Evolutionary conservation across 2,797 vertebrate genomes (phyloP).

Genomic region (Hypotaenidia philippensis): DNA sequence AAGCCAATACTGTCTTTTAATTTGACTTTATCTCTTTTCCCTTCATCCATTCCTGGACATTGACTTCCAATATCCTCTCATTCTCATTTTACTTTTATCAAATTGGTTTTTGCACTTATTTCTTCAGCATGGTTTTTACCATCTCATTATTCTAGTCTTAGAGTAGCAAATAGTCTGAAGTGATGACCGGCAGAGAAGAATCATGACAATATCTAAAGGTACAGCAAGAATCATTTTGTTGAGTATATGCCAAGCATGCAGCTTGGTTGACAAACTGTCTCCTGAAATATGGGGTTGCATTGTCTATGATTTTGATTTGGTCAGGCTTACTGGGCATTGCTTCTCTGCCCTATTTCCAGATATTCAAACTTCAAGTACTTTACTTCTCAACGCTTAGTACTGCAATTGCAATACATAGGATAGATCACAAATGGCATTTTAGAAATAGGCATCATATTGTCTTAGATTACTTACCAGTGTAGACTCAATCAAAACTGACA

Average conservation of each 20-base stretch:
- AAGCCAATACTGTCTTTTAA: neutral
- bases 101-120: neutral
- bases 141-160: neutral
- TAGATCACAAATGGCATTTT: neutral
- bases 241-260: neutral
- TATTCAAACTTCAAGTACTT: neutral
- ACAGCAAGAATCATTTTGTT: neutral
- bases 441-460: neutral
- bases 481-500: neutral
- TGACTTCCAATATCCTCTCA: neutral
- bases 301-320: neutral
- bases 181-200: neutral
- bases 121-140: neutral
- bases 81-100: neutral
- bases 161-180: neutral
- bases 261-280: neutral
- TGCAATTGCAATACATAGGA: neutral
- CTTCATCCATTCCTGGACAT: neutral
- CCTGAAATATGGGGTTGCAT: neutral
- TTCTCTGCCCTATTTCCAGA: neutral
- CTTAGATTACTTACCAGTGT: neutral
- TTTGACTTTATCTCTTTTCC: neutral
- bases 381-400: neutral
- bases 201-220: neutral
- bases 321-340: neutral